A percentile compares a stretch with the other conserved stretches of the same genome.
Evolutionary conservation across 2,888 invertebrate species (phyloP).

Genomic region (Metacarcinus magister): DNA sequence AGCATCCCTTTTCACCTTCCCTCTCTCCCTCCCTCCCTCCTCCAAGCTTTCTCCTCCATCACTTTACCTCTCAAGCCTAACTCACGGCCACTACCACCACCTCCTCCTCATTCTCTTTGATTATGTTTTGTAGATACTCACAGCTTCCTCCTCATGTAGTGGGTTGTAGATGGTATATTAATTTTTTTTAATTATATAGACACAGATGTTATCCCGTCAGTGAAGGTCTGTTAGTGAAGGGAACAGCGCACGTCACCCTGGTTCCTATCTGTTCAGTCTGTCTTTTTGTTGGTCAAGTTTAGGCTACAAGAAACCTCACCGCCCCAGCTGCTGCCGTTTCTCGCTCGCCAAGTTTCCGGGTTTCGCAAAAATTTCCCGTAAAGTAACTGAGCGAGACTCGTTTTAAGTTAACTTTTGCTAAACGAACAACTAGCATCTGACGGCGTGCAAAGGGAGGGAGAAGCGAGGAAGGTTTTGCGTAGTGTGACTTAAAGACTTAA

Average conservation of each 20-base stretch:
- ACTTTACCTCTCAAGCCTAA: neutral
- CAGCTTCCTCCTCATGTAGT: too few species aligned
- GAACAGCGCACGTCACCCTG: neutral
- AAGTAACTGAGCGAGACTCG: slow-evolving; percentile 36
- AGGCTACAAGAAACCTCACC: neutral
- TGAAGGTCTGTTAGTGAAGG: neutral
- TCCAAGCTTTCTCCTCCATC: neutral
- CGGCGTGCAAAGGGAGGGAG: neutral
- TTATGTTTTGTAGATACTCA: too few species aligned
- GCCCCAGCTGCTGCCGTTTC: neutral
- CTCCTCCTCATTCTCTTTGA: too few species aligned
- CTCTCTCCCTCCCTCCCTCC: neutral
- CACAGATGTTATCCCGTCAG: too few species aligned
- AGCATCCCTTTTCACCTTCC: neutral
- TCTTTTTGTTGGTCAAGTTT: slow-evolving; percentile 18
- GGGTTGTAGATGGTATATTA: too few species aligned
- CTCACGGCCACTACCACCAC: neutral
- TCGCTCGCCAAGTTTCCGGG: neutral
- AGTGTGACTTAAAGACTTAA: slow-evolving; percentile 21
- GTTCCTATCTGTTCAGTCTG: neutral
- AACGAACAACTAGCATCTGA: slow-evolving; percentile 34
- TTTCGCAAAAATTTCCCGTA: neutral
- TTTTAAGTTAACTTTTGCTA: slow-evolving; percentile 40
- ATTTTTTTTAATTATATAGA: too few species aligned
- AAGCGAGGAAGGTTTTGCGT: neutral